These are phyloP conservation scores for Fundulus diaphanus DNA, from an alignment of 2,797 vertebrate species.

Conservation along the genomic window DNA sequence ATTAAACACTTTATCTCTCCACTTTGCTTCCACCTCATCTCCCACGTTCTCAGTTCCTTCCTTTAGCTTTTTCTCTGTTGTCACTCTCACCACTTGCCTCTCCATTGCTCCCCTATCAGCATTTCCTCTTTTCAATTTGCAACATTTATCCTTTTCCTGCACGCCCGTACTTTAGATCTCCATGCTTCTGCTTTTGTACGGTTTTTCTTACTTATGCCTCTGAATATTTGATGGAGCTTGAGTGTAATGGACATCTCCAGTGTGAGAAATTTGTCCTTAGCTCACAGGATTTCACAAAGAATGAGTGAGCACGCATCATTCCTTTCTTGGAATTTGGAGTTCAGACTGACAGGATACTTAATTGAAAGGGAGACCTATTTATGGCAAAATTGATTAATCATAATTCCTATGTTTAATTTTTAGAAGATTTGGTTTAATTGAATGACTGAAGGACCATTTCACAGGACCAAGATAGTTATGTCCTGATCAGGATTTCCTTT, in stretches of 20 bases:
- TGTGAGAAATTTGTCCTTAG: conserved; percentile 20
- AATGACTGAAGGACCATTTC: neutral
- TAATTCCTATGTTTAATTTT: neutral
- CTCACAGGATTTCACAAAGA: neutral
- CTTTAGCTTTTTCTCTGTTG: conserved; percentile 27
- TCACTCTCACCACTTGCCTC: conserved; percentile 30
- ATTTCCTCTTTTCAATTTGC: conserved; percentile 40
- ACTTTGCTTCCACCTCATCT: conserved; percentile 38
- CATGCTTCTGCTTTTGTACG: conserved; percentile 17
- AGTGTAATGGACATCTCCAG: conserved; percentile 42
- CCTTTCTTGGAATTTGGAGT: neutral
- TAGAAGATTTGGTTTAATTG: neutral
- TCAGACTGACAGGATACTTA: conserved; percentile 3
- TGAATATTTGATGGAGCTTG: conserved; percentile 64
- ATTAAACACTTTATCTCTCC: conserved; percentile 71
- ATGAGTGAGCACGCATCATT: neutral
- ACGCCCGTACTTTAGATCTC: conserved; percentile 21
- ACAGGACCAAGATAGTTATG: neutral
- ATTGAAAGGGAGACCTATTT: neutral
- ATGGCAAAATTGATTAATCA: neutral
- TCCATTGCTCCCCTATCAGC: conserved; percentile 15
- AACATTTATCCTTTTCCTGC: conserved; percentile 7
- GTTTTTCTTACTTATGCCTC: conserved; percentile 22
- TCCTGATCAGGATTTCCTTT: neutral
- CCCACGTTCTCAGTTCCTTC: conserved; percentile 17